phyloP scores from a whole-genome alignment of 1,140 invertebrate species.

The Diachasmimorpha longicaudata region DNA sequence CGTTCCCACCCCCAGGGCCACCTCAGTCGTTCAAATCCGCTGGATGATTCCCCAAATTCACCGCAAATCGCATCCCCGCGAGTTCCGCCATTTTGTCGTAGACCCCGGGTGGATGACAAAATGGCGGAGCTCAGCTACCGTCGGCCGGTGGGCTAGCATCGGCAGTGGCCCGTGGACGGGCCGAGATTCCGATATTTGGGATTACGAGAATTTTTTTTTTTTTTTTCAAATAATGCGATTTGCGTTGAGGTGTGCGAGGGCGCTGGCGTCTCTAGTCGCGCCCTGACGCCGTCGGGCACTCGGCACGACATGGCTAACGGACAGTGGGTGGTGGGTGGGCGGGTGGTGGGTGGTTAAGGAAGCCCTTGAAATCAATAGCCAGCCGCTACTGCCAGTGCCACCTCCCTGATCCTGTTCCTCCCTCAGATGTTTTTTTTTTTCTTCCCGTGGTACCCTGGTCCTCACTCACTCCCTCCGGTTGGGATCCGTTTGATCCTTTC shows the following conservation, averaged over 20 bases:
- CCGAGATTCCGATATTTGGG: too few relatives aligned
- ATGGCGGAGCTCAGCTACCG: too few relatives aligned
- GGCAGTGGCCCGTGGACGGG: too few relatives aligned
- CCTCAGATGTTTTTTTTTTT: background rate
- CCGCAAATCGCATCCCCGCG: too few relatives aligned
- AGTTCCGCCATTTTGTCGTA: too few relatives aligned
- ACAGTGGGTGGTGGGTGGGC: constrained; percentile 44
- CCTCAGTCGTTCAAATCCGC: too few relatives aligned
- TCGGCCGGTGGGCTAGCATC: too few relatives aligned
- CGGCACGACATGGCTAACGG: constrained; percentile 33
- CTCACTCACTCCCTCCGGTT: background rate
- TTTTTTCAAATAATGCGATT: background rate
- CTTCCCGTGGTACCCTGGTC: constrained; percentile 6
- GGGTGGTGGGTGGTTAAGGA: constrained; percentile 51
- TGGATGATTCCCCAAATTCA: too few relatives aligned
- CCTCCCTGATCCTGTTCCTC: constrained; percentile 26
- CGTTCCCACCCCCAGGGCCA: background rate
- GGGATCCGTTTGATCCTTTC: background rate
- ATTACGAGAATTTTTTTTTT: too few relatives aligned
- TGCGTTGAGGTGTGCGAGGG: constrained; percentile 28
- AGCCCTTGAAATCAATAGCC: constrained; percentile 64
- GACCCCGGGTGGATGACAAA: too few relatives aligned
- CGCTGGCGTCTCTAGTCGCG: constrained; percentile 30
- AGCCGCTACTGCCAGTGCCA: constrained; percentile 51
- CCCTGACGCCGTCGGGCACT: constrained; percentile 4